Base-by-base conservation (phyloP, 2,888 invertebrate genomes). In the Leucozona laternaria region DNA sequence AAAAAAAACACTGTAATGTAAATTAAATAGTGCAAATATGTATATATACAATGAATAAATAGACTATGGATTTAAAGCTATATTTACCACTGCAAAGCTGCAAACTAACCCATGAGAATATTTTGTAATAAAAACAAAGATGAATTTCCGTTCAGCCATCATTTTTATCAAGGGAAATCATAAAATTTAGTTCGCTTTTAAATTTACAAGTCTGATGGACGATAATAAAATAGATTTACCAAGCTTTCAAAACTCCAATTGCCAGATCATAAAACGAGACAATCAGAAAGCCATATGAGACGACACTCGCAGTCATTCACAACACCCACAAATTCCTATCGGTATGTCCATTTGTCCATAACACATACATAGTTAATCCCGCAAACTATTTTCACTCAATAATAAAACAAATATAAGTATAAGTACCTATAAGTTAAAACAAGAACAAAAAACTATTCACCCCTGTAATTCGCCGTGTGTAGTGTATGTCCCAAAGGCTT, bases 371-470 rank as follows among this genome's bases (percentile, higher is more conserved):
- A n/a, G n/a, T n/a, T 40, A 40, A 40, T 40, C 40, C 15, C n/a
- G 13, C 31, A 13, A 31, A 15, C 45, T 8, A 66, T 66, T 66
- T 48, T 17, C 66, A 48, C 48, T 48, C 48, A 48, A 34, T 66
- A 48, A 22, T 10, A 20, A 6, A 45, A 20, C 5, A 31, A 31
- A n/a, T 31, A 45, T 15, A 31, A 31, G 28, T 28, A 28, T 28
- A 28, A 4, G 4, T 28, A 7, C 7, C 8, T 31, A 31, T 31
- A 1, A 1, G 5, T 7, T 7, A 31, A 2, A 10, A n/a, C 0
- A 34, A 13, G 4, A 37, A 40, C 22, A 40, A 22, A 20, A 22
- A 34, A 34, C 37, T 10, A 22, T 40, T 22, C 22, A 28, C 3
- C 43, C 17, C 25, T 4, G n/a, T 25, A 8, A 15, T 6, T 60